Conservation (phyloP, 2,113 vertebrate genomes). For the Micronisus gabar region DNA sequence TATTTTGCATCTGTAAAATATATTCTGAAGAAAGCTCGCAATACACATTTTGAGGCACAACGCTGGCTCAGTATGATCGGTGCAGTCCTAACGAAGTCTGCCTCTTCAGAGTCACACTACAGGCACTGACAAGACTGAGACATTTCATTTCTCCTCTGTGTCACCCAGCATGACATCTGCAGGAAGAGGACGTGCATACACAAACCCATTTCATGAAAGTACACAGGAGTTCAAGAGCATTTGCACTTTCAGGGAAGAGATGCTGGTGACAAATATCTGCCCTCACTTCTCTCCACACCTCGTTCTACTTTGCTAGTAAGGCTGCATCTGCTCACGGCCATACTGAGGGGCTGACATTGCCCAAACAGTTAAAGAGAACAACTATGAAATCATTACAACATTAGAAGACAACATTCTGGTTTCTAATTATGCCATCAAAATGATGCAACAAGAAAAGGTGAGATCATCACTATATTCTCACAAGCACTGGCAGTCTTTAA, state of each 20-base stretch:
- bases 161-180: background rate
- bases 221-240: background rate
- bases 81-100: background rate
- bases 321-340: background rate
- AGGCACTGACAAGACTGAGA: background rate
- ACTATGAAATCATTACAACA: background rate
- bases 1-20: background rate
- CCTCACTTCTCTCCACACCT: background rate
- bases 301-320: background rate
- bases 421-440: background rate
- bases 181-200: background rate
- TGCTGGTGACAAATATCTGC: background rate
- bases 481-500: background rate
- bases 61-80: background rate
- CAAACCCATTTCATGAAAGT: background rate
- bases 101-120: background rate
- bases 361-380: background rate
- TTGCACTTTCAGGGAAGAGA: background rate
- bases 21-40: background rate
- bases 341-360: fast-evolving
- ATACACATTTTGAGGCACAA: background rate
- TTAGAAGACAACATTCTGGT: background rate
- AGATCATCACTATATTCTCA: background rate
- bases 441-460: background rate
- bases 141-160: background rate